phyloP scores from a whole-genome alignment of 2,888 invertebrate species.

The Catocala sponsa region DNA sequence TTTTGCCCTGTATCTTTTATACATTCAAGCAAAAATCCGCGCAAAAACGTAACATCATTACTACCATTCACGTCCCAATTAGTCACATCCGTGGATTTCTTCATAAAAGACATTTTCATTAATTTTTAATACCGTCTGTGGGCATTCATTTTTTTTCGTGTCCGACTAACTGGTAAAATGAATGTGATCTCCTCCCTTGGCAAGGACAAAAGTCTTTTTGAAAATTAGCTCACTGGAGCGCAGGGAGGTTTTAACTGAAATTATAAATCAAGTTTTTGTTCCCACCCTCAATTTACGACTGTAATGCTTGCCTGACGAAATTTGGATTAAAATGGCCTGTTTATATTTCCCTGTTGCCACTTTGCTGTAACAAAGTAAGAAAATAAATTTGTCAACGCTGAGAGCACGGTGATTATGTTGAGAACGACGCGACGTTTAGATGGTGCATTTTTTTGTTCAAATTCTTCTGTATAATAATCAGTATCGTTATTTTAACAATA shows the following conservation, averaged over 20 bases:
- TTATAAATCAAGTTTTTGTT: slow-evolving; percentile 74
- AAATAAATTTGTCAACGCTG: slow-evolving; percentile 42
- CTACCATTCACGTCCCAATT: slow-evolving; percentile 62
- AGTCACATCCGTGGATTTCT: slow-evolving; percentile 60
- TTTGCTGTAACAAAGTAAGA: slow-evolving; percentile 40
- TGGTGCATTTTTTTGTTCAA: slow-evolving; percentile 13
- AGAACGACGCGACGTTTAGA: slow-evolving; percentile 30
- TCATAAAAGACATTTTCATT: slow-evolving; percentile 62
- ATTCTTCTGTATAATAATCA: neutral
- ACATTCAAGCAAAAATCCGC: slow-evolving; percentile 22
- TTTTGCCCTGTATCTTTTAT: slow-evolving; percentile 16
- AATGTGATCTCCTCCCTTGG: slow-evolving; percentile 59
- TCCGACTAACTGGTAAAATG: slow-evolving; percentile 60
- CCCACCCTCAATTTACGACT: slow-evolving; percentile 46
- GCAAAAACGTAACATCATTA: slow-evolving; percentile 52
- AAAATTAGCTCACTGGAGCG: slow-evolving; percentile 68
- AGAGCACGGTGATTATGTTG: slow-evolving; percentile 25
- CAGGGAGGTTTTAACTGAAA: slow-evolving; percentile 60
- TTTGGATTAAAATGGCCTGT: slow-evolving; percentile 52
- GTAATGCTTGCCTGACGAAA: slow-evolving; percentile 48
- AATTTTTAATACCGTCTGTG: slow-evolving; percentile 64
- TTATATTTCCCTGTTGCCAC: slow-evolving; percentile 44
- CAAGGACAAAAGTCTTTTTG: slow-evolving; percentile 67
- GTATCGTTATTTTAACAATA: too few species aligned
- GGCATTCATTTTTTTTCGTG: slow-evolving; percentile 58